A percentile compares a stretch with the other conserved stretches of the same genome.
phyloP scores from a whole-genome alignment of 2,113 vertebrate genomes.

The Oreocharis arfaki region DNA sequence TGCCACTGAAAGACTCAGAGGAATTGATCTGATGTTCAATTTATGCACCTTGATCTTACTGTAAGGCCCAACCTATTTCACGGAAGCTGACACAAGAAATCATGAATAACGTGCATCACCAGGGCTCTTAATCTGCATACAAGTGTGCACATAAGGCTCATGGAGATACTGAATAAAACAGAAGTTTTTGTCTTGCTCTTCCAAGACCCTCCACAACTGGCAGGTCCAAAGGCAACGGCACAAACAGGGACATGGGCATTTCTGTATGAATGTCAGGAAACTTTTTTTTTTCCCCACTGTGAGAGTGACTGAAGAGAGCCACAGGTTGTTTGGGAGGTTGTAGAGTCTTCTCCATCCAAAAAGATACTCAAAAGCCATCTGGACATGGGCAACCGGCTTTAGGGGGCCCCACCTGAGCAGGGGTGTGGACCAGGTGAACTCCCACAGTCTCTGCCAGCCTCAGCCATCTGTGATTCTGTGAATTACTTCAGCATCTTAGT shows the following conservation, averaged over 20 bases:
- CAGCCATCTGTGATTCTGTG: not conserved
- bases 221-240: not conserved
- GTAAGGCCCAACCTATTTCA: not conserved
- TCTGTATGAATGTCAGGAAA: not conserved
- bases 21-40: not conserved
- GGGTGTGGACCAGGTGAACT: not conserved
- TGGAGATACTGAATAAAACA: not conserved
- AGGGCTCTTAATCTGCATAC: not conserved
- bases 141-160: not conserved
- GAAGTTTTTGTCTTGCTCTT: not conserved
- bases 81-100: not conserved
- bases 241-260: not conserved
- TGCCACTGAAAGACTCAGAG: not conserved
- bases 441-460: not conserved
- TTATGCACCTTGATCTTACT: not conserved
- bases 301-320: not conserved
- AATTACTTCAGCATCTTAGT: not conserved
- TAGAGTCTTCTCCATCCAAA: not conserved
- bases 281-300: fast-evolving
- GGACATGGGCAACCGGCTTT: not conserved
- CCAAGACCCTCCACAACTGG: not conserved
- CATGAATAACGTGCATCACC: not conserved
- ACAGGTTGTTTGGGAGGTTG: not conserved
- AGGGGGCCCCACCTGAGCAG: not conserved
- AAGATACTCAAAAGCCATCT: not conserved